Evolutionary conservation across 2,797 vertebrate genomes (phyloP), one percentile per base, ranked within the genome.

Genomic region (Lagocephalus sceleratus): DNA sequence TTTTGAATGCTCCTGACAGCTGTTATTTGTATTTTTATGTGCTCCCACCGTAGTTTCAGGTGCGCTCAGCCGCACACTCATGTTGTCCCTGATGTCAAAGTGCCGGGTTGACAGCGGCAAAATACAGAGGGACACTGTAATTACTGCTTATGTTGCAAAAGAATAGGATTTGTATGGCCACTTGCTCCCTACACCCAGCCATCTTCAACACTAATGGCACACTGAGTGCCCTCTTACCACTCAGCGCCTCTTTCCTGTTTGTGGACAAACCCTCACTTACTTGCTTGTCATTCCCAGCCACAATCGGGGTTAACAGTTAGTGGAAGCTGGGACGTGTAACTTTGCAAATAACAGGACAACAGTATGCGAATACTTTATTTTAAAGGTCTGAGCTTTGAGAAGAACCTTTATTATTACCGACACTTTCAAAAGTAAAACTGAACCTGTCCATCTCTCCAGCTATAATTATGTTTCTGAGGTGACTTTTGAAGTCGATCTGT

Each of bases 81-180:
- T 71, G 69, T 47, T 55, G 69, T 66, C 79, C 73, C 79, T 74
- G 51, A 62, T 81, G 83, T 85, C 78, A 82, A 87, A 90, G 81
- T 81, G 80, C 68, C 32, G 63, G 77, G 75, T 82, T 78, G 74
- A 80, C 68, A 40, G 63, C 59, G 70, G 67, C 60, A 87, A 85
- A 89, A 85, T 83, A 84, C 84, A 88, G 85, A 85, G 89, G 57
- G 74, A 82, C 82, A 52, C 75, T 39, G 56, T 91, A 91, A 92
- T 92, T 88, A 85, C 67, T 68, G 68, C 82, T 63, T 75, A 41
- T 70, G 76, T 47, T 66, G 58, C 66, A 72, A 81, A 65, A 82
- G 82, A 57, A 75, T 60, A 76, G 71, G 78, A 87, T 86, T 86
- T 86, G 85, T 85, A 68, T 54, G 73, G 65, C 77, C 62, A 59